Evolutionary conservation across 1,140 invertebrate species (phyloP), one percentile per base, ranked within the genome.

Genomic region (Sarcophaga peregrina): DNA sequence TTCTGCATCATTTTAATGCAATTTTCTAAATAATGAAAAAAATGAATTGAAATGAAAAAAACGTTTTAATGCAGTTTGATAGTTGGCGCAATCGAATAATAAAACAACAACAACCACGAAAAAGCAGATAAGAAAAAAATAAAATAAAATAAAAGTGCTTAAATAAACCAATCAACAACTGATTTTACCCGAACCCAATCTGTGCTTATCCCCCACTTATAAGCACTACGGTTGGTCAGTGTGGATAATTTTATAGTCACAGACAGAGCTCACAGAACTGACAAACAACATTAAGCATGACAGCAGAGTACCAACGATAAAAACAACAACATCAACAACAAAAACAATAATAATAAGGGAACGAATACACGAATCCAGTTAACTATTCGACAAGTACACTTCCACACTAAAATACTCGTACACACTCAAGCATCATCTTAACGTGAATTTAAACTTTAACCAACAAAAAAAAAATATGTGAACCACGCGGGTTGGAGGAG

Each of bases 121-220:
- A 54, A 54, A 54, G 15, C 15, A n/a, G 45, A 25, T n/a, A n/a
- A 78, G 20, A n/a, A 17, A 78, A 75, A 11, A 46, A 75, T 11
- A 11, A 11, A 11, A 75, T 13, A 75, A 15, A 75, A 75, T 15
- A 37, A 75, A 78, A 17, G n/a, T 50, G n/a, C 9, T 78, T 20
- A 78, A 78, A 78, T 50, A 78, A 78, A 50, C 75, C 75, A 78
- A 78, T 78, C 75, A 78, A 50, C 75, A 75, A 75, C 73, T 75
- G 73, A 75, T 75, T 75, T 75, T 75, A 75, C 73, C 73, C 73
- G 50, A 78, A 78, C 75, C 75, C 75, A 78, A 47, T 50, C 75
- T 47, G 13, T 78, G 75, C 50, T 17, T 78, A 50, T 50, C 48
- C 75, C 62, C 37, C 15, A 20, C n/a, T 78, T 47, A 50, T 50